Evolutionary conservation across 1,140 invertebrate genomes (phyloP), one percentile per base, ranked within the genome.

Genomic region (Manduca sexta): DNA sequence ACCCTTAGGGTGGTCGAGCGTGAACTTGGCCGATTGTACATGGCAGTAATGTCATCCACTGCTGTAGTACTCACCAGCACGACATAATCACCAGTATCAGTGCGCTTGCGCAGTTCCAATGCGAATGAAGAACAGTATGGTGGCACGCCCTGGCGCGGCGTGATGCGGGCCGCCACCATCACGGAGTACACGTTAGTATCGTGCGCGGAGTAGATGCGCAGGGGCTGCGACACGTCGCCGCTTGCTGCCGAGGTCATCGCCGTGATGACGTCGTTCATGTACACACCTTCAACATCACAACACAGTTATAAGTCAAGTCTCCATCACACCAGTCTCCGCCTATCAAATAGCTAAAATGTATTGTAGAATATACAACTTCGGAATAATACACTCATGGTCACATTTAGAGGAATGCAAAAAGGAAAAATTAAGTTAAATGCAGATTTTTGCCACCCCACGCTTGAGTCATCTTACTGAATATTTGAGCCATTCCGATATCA

Each of bases 61-160:
- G n/a, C n/a, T n/a, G n/a, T n/a, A n/a, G n/a, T n/a, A 1, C 57
- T 57, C 46, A 64, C 61, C 45, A 64, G 31, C 10, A 64, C 57
- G 47, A 64, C 45, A 34, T 47, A 52, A 18, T 57, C 29, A 0
- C 54, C 52, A 30, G 53, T 57, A 0, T 31, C 21, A 0, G 11
- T 12, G 4, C 49, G 46, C 13, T 35, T 49, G 29, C 61, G 49
- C 6, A 64, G 39, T 17, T 64, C 61, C 34, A 64, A 21, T 4
- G 57, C 33, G 31, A 42, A 64, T 0, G 39, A 31, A 5, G 57
- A 54, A 2, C 13, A 43, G 31, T 60, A 64, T 16, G 46, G 46
- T 2, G 61, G 57, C 7, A 51, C 52, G 11, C 58, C 58, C 31
- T 51, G 52, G 10, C 37, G 49, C 1, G 45, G 26, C 7, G 14